phyloP scores from a whole-genome alignment of 2,888 invertebrate species.

The Melipona beecheii region DNA sequence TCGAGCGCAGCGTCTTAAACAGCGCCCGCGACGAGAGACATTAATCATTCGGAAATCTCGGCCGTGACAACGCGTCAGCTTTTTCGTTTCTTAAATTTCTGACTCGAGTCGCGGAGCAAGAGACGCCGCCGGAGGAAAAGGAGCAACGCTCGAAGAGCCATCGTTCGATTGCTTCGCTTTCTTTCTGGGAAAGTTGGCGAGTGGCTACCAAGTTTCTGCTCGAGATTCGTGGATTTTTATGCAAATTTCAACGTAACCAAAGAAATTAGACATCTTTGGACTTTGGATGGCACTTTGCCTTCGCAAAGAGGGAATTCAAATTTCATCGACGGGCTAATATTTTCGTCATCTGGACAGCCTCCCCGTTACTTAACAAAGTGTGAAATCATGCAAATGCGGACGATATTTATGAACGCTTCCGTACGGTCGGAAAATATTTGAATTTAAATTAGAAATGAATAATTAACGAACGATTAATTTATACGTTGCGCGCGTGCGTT shows the following conservation, averaged over 20 bases:
- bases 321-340: too few species aligned
- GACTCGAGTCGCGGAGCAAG: not conserved
- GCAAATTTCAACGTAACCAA: not conserved
- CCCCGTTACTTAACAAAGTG: too few species aligned
- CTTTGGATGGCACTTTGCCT: too few species aligned
- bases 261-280: not conserved
- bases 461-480: too few species aligned
- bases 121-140: conserved; percentile 19
- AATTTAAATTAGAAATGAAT: too few species aligned
- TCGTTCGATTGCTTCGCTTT: conserved; percentile 12
- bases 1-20: conserved; percentile 47
- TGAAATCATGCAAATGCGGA: too few species aligned
- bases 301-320: too few species aligned
- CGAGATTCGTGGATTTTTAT: not conserved
- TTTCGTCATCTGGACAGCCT: too few species aligned
- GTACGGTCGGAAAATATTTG: too few species aligned
- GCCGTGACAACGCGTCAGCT: conserved; percentile 20
- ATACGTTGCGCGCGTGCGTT: too few species aligned
- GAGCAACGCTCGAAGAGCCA: not conserved
- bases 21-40: conserved; percentile 38
- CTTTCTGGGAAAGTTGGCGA: not conserved
- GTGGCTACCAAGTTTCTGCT: not conserved
- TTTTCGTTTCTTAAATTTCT: not conserved
- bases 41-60: conserved; percentile 58
- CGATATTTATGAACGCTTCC: too few species aligned